Percentiles rank a stretch among this genome's conserved stretches.
These are phyloP conservation scores for Lerista edwardsae DNA, from an alignment of 2,797 vertebrate species.

Conservation along the genomic window DNA sequence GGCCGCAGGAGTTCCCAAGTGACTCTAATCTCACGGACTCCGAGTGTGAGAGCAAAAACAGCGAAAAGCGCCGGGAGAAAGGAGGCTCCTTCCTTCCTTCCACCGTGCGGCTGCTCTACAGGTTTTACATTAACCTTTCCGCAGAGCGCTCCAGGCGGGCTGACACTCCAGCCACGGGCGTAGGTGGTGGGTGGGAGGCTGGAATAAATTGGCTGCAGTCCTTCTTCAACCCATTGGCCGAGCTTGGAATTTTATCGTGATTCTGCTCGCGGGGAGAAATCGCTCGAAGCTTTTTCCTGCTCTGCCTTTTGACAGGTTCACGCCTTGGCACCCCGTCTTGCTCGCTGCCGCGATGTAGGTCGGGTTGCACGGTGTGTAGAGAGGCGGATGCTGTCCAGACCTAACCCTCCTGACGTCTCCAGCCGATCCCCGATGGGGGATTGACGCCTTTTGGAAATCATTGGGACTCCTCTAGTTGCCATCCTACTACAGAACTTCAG, in stretches of 20 bases:
- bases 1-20: not conserved
- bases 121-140: slow-evolving; percentile 26
- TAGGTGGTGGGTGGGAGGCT: not conserved
- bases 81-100: not conserved
- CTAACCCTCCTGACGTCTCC: not conserved
- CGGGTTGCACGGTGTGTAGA: not conserved
- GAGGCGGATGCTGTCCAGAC: too few species aligned
- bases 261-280: not conserved
- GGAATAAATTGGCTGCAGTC: slow-evolving; percentile 3
- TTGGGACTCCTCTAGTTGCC: not conserved
- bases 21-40: not conserved
- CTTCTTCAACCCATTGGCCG: not conserved
- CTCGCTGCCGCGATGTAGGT: not conserved
- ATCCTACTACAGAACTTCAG: not conserved
- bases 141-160: not conserved
- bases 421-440: not conserved
- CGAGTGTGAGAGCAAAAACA: not conserved
- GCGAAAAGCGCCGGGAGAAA: not conserved
- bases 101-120: not conserved
- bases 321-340: not conserved
- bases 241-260: not conserved
- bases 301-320: not conserved
- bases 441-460: too few species aligned
- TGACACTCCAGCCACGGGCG: not conserved
- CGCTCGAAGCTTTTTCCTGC: not conserved